These are phyloP conservation scores for Megaustenia siamemsis DNA, from an alignment of 2,888 invertebrate species.

Conservation along the genomic window DNA sequence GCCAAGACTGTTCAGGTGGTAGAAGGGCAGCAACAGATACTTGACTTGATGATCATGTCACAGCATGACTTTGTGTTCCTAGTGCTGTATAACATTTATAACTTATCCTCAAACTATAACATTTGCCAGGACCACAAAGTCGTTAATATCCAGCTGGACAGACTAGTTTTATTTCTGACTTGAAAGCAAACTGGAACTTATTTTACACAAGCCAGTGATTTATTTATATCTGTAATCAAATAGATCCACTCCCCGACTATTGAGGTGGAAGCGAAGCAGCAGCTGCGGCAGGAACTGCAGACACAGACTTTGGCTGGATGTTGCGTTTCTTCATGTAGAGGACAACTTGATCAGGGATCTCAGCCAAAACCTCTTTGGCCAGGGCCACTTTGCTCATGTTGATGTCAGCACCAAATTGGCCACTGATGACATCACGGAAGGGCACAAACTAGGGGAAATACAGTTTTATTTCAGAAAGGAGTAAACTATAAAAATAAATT, in stretches of 20 bases:
- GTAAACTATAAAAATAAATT: no score
- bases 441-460: conserved; percentile 73
- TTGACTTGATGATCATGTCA: no score
- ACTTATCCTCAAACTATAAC: not conserved
- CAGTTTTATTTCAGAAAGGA: no score
- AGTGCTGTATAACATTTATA: not conserved
- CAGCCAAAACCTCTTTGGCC: conserved; percentile 82
- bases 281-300: not conserved
- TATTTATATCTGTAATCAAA: no score
- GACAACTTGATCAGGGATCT: conserved; percentile 81
- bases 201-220: no score
- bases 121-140: not conserved
- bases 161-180: not conserved
- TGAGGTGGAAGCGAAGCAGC: not conserved
- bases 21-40: no score
- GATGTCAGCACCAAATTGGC: conserved; percentile 59
- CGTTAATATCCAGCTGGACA: not conserved
- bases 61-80: not conserved
- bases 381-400: conserved; percentile 77
- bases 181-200: not conserved
- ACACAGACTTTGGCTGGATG: conserved; percentile 65
- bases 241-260: not conserved
- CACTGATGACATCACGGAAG: conserved; percentile 76
- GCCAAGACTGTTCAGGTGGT: no score
- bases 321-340: conserved; percentile 81